Evolutionary conservation across 2,113 vertebrate genomes (phyloP).

Genomic region (Apaloderma vittatum): DNA sequence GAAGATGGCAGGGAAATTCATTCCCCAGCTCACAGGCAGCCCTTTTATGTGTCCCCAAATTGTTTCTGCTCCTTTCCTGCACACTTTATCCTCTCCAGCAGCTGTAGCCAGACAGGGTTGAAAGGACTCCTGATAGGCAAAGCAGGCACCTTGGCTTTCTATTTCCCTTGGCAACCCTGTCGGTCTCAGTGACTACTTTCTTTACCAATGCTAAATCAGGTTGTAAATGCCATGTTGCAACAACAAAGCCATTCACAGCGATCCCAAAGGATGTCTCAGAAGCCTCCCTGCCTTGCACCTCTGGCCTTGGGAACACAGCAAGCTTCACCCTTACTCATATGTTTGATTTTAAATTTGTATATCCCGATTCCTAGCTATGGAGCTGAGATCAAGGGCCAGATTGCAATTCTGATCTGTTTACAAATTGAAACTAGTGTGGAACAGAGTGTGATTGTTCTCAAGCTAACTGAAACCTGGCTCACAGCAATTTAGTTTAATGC

Average conservation of each 20-base stretch:
- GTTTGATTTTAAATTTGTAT: background rate
- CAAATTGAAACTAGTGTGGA: background rate
- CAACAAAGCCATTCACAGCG: background rate
- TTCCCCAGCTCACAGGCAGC: background rate
- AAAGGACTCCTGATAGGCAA: background rate
- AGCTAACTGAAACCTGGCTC: background rate
- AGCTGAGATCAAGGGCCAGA: background rate
- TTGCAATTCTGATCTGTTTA: background rate
- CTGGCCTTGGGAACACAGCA: background rate
- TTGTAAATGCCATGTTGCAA: background rate
- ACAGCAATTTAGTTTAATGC: background rate
- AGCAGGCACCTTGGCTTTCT: background rate
- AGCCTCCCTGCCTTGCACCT: background rate
- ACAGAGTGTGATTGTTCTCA: background rate
- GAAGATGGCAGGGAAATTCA: background rate
- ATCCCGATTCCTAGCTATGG: background rate
- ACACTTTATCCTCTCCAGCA: background rate
- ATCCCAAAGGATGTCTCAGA: background rate
- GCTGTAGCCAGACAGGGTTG: background rate
- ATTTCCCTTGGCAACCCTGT: background rate
- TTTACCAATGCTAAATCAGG: background rate
- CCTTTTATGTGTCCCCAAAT: background rate
- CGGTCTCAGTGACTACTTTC: background rate
- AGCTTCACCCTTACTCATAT: background rate
- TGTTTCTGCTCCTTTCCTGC: background rate